These are phyloP conservation scores for Drosophila gaucha DNA, from an alignment of 2,888 invertebrate genomes.

Conservation along the genomic window DNA sequence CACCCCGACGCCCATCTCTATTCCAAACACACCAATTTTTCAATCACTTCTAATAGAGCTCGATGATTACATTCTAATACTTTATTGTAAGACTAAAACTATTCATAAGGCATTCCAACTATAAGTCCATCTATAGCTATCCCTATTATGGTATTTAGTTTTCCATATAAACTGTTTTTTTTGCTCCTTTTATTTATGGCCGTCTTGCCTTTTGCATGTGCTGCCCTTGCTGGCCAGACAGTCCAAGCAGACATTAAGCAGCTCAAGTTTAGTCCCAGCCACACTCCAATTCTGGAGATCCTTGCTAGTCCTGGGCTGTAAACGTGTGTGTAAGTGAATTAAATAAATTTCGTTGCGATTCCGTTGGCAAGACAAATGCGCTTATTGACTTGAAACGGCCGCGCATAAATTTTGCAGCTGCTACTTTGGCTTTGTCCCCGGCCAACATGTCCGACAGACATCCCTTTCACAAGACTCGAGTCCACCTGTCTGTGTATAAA, in stretches of 20 bases:
- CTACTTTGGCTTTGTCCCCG: slow-evolving; percentile 27
- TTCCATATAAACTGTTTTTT: not conserved
- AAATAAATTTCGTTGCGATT: slow-evolving; percentile 58
- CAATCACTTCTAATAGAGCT: no score
- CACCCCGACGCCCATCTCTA: no score
- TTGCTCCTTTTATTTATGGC: not conserved
- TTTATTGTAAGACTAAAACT: no score
- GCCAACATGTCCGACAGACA: slow-evolving; percentile 20
- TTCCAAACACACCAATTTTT: no score
- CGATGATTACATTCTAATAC: no score
- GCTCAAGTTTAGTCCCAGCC: no score
- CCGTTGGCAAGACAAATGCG: slow-evolving; percentile 72
- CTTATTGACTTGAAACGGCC: slow-evolving; percentile 78
- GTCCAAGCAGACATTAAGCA: not conserved
- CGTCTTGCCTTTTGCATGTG: no score
- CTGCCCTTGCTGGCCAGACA: not conserved
- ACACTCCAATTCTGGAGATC: no score
- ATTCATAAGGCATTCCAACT: not conserved
- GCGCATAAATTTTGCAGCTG: slow-evolving; percentile 70
- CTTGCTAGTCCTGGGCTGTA: not conserved
- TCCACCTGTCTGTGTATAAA: slow-evolving; percentile 55
- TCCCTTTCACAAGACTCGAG: slow-evolving; percentile 14
- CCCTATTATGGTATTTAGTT: not conserved
- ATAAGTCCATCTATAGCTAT: not conserved
- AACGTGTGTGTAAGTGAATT: slow-evolving; percentile 61